Evolutionary conservation across 2,797 vertebrate genomes (phyloP).

Genomic region (Bradypodion ventrale): DNA sequence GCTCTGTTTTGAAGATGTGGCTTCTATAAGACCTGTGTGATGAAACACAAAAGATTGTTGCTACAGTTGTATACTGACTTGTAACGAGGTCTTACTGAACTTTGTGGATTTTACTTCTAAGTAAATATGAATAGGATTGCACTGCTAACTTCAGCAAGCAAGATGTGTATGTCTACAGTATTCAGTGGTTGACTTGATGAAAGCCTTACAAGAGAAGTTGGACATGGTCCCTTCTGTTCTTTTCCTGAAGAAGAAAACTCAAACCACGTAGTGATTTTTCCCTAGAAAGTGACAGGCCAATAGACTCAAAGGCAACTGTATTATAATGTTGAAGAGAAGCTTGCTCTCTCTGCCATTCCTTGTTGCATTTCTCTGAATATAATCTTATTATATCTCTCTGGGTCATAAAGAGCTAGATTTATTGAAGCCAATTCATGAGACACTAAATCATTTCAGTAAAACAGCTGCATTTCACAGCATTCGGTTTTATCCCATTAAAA

Average conservation of each 20-base stretch:
- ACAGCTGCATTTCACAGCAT: conserved; percentile 30
- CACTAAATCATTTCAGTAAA: conserved; percentile 30
- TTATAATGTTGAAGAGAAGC: not conserved
- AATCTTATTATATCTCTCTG: conserved; percentile 32
- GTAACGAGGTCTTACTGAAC: not conserved
- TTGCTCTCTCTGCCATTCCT: not conserved
- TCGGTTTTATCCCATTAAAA: conserved; percentile 39
- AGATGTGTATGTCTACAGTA: not conserved
- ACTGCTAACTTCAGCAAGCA: not conserved
- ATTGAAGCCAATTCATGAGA: conserved; percentile 28
- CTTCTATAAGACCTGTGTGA: not conserved
- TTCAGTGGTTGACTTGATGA: not conserved
- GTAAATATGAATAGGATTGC: too few species aligned
- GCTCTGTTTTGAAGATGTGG: not conserved
- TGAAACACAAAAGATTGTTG: not conserved
- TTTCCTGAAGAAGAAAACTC: not conserved
- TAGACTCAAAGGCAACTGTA: not conserved
- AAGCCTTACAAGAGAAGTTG: not conserved
- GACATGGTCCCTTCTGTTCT: not conserved
- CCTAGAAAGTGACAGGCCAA: not conserved
- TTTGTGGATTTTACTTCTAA: not conserved
- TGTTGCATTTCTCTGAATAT: conserved; percentile 13
- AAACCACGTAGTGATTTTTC: not conserved
- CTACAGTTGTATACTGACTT: not conserved
- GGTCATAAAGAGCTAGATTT: conserved; percentile 24